phyloP scores from a whole-genome alignment of 2,113 vertebrate species.

The Empidonax traillii region DNA sequence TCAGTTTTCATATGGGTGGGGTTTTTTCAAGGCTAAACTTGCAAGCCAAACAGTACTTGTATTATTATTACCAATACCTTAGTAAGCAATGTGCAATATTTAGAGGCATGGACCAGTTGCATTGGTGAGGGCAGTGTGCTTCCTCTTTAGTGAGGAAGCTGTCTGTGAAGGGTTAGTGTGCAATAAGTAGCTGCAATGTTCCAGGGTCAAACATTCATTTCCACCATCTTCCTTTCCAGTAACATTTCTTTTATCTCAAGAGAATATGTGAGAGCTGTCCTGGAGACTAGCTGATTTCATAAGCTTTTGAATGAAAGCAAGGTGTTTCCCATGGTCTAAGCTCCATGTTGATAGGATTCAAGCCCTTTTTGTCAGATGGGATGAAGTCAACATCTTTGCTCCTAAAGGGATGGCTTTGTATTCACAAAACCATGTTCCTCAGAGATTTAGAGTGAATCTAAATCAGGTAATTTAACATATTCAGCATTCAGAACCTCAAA shows the following conservation, averaged over 20 bases:
- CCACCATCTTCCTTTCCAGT: not conserved
- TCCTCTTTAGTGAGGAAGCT: not conserved
- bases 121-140: not conserved
- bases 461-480: not conserved
- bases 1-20: not conserved
- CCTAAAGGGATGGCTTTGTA: not conserved
- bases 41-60: not conserved
- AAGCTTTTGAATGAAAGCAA: not conserved
- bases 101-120: not conserved
- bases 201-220: not conserved
- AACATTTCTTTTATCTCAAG: not conserved
- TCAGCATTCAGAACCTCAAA: not conserved
- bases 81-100: not conserved
- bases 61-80: not conserved
- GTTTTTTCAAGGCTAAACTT: not conserved
- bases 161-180: not conserved
- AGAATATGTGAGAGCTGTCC: not conserved
- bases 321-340: not conserved
- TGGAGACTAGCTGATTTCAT: not conserved
- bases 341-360: not conserved
- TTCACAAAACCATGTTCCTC: not conserved
- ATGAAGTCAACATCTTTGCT: not conserved
- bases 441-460: not conserved
- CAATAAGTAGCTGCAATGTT: not conserved
- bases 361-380: not conserved